Evolutionary conservation across 2,888 invertebrate genomes (phyloP), one percentile per base, ranked within the genome.

Genomic region (Heliconius aoede): DNA sequence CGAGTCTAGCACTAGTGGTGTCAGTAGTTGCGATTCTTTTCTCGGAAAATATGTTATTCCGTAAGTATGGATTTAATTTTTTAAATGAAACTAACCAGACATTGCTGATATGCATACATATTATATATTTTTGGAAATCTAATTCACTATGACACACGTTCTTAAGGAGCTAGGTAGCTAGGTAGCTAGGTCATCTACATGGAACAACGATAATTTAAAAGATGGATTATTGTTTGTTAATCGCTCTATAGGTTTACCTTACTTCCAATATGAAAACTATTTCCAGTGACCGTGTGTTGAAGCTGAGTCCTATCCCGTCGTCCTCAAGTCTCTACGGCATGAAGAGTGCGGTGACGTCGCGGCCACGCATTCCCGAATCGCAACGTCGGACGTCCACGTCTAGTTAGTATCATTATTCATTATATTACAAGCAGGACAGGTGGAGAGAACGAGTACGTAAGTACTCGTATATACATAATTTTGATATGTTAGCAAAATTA

Each of bases 301-400:
- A 97, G 69, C 95, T 98, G 36, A 98, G 98, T 90, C 98, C 98
- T 1, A 98, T 98, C 86, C 97, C 98, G 28, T 98, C 98, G 89
- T 96, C 97, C 81, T 97, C 97, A 77, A 97, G 97, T 91, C 88
- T 97, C 82, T 92, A 95, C 75, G 95, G 95, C 72, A 91, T 95
- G 89, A 93, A 94, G 81, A 90, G 89, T 80, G 89, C 85, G 79
- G 90, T 87, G 81, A 88, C 87, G 76, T 85, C 92, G 15, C 91
- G 92, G 51, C 87, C 90, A 82, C 93, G 93, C 80, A 87, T 94
- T 86, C 89, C 95, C 21, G 94, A 95, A 83, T 89, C 95, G 75
- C 92, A 94, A 72, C 90, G 95, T 78, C 91, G 95, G 69, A 94
- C 95, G 65, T 95, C 95, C 18, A 92, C 95, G 67, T 95, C 95